Evolutionary conservation across 2,888 invertebrate genomes (phyloP), one percentile per base, ranked within the genome.

Genomic region (Dromius quadrimaculatus): DNA sequence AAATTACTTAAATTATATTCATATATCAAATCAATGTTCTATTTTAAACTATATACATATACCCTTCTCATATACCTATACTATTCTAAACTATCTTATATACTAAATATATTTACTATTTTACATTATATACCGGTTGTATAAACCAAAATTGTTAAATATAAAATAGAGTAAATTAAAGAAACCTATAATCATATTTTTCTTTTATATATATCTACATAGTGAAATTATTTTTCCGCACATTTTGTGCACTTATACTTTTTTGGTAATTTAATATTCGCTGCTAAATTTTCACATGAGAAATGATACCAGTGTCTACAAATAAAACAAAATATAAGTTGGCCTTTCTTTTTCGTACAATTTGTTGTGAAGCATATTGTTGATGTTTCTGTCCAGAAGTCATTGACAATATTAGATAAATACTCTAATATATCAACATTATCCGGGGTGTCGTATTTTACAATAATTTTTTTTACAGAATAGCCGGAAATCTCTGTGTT

Each of bases 251-350:
- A 43, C 8, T 17, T 43, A 15, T 43, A 43, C 1, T 15, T 8
- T 17, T 43, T 13, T 43, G 6, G 6, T 43, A 43, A 43, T 43
- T 43, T 43, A 13, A 13, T 15, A 17, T 43, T 43, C 15, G 13
- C 5, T 4, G 15, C 43, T 13, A 43, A 8, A 1, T 3, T 3
- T 17, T 43, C 43, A 43, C 43, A 43, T 43, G 1, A 9, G 4
- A 17, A 13, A 17, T 43, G 43, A 43, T 17, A 43, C 43, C 43
- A 43, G 19, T 43, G 43, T 43, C 17, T 13, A 43, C 43, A 43
- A 17, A 4, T 43, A 17, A 17, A 9, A 17, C 43, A 43, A 1
- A 43, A 15, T 8, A 43, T 13, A 17, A 43, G 19, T 8, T 17
- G 13, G 3, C 13, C 43, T 2, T 13, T 43, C 19, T 17, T 5